Evolutionary conservation across 2,888 invertebrate genomes (phyloP).

Genomic region (Dexiosoma caninum): DNA sequence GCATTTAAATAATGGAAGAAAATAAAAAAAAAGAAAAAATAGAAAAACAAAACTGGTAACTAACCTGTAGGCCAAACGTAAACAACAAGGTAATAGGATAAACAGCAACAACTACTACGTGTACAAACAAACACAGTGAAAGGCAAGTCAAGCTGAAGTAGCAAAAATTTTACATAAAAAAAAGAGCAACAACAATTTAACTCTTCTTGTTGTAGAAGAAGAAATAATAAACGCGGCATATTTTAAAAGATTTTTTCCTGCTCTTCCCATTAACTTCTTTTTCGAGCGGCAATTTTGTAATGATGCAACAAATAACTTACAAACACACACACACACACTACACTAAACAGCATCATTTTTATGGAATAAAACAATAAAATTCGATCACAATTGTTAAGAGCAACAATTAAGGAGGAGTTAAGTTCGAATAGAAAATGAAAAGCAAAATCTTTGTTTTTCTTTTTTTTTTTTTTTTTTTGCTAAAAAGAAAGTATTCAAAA

Average conservation of each 20-base stretch:
- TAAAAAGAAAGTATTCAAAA: constrained; percentile 49
- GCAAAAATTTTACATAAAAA: constrained; percentile 46
- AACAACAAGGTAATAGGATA: constrained; percentile 8
- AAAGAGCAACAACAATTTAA: constrained; percentile 33
- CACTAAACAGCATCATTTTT: background rate
- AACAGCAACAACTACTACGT: too few species aligned
- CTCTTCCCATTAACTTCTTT: background rate
- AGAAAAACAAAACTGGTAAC: background rate
- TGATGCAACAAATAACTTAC: constrained; percentile 53
- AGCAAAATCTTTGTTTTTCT: background rate
- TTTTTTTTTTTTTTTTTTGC: too few species aligned
- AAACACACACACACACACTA: background rate
- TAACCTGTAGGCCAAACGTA: constrained; percentile 51
- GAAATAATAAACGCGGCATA: constrained; percentile 26
- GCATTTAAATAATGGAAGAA: constrained; percentile 59
- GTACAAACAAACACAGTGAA: constrained; percentile 37
- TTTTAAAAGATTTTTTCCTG: constrained; percentile 22
- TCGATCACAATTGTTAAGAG: constrained; percentile 33
- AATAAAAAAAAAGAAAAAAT: background rate
- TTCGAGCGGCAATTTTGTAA: constrained; percentile 30
- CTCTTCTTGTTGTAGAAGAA: constrained; percentile 1
- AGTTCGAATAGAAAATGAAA: background rate
- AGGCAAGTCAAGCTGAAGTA: constrained; percentile 45
- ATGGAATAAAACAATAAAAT: constrained; percentile 25
- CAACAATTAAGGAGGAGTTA: constrained; percentile 58